Percentiles rank a stretch among this genome's conserved stretches.
phyloP scores from a whole-genome alignment of 2,888 invertebrate genomes.

The Melangyna quadrimaculata region DNA sequence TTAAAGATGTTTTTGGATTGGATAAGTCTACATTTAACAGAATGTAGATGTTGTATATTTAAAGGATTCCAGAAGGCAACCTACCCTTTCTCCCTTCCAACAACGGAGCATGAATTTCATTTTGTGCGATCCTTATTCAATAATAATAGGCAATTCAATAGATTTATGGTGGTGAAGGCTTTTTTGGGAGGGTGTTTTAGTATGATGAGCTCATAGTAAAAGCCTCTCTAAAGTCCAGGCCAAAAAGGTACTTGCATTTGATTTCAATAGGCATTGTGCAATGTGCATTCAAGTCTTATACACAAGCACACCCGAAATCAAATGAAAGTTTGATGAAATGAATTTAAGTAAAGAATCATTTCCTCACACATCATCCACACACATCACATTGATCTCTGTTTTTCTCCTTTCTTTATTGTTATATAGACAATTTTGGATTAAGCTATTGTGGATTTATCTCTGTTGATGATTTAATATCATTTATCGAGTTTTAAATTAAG shows the following conservation, averaged over 20 bases:
- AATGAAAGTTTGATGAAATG: conserved; percentile 28
- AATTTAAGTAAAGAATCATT: conserved; percentile 33
- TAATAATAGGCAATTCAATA: conserved; percentile 64
- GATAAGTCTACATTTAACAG: conserved; percentile 37
- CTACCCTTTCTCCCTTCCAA: too few relatives aligned
- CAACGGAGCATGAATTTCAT: conserved; percentile 36
- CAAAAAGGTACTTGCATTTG: background rate
- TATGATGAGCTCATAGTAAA: conserved; percentile 26
- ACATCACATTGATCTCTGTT: background rate
- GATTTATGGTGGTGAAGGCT: conserved; percentile 34
- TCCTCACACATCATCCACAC: background rate
- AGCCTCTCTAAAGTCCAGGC: background rate
- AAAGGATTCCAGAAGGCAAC: conserved; percentile 1
- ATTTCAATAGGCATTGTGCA: conserved; percentile 9
- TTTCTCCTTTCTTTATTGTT: background rate
- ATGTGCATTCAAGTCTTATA: conserved; percentile 24
- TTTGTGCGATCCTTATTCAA: conserved; percentile 44
- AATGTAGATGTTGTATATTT: too few relatives aligned
- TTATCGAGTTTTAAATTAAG: too few relatives aligned
- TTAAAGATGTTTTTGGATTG: conserved; percentile 50
- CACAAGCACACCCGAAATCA: background rate
- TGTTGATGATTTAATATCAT: background rate
- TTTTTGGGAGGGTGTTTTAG: background rate
- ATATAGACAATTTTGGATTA: background rate
- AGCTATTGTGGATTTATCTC: background rate